phyloP scores from a whole-genome alignment of 1,140 invertebrate species.

The Aphaenogaster floridana region DNA sequence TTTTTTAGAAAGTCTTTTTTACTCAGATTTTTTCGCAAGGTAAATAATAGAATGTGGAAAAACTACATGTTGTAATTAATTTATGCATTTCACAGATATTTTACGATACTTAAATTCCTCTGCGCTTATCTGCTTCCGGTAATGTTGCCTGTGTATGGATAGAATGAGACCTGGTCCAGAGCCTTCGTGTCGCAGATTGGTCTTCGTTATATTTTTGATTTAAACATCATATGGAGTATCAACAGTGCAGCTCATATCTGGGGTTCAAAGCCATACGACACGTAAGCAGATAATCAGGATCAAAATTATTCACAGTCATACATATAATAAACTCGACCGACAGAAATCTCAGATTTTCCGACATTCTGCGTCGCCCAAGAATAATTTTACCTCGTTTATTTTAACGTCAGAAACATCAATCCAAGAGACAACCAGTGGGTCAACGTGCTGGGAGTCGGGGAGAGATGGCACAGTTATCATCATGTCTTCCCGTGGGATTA shows the following conservation, averaged over 20 bases:
- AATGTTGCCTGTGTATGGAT: constrained; percentile 90
- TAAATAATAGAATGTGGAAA: background rate
- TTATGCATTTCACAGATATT: constrained; percentile 88
- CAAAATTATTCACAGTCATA: background rate
- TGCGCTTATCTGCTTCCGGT: constrained; percentile 92
- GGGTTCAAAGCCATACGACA: constrained; percentile 92
- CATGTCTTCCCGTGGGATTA: constrained; percentile 95
- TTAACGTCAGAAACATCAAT: constrained; percentile 88
- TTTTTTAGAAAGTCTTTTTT: background rate
- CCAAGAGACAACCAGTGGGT: constrained; percentile 87
- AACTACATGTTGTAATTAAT: background rate
- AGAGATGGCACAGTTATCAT: constrained; percentile 95
- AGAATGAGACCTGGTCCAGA: constrained; percentile 87
- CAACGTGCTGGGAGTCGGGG: constrained; percentile 79
- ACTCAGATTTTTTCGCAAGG: background rate
- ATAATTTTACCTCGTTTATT: background rate
- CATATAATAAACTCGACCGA: background rate
- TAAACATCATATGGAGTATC: constrained; percentile 93
- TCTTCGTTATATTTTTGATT: constrained; percentile 88
- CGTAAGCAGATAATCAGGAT: constrained; percentile 84
- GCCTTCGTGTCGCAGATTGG: constrained; percentile 88
- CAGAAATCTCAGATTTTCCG: background rate
- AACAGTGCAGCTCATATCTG: constrained; percentile 93
- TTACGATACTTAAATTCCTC: constrained; percentile 90
- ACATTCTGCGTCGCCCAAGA: background rate